phyloP scores from a whole-genome alignment of 2,888 invertebrate species.

The Chaetogeoica ovagalla region DNA sequence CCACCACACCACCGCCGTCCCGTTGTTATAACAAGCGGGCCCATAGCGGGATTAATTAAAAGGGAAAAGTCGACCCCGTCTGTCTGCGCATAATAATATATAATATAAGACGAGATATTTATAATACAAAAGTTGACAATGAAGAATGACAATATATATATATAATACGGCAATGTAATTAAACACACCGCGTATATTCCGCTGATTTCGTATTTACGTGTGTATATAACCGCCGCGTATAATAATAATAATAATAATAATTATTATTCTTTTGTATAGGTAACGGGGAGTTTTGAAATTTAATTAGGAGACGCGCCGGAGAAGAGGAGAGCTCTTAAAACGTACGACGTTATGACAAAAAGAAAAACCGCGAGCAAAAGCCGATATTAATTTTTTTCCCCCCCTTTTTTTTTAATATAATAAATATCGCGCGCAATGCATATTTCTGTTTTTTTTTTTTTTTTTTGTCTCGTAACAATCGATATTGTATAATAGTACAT shows the following conservation, averaged over 20 bases:
- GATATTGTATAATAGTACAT: no score
- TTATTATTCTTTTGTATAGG: conserved; percentile 18
- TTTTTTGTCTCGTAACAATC: no score
- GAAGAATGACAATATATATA: conserved; percentile 45
- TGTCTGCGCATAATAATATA: no score
- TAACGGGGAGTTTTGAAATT: conserved; percentile 22
- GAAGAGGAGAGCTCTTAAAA: neutral
- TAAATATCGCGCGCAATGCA: no score
- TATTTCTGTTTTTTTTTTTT: no score
- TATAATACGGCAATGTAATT: no score
- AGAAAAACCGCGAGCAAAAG: neutral
- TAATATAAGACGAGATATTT: conserved; percentile 37
- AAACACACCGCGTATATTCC: neutral
- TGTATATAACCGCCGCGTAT: neutral
- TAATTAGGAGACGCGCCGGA: conserved; percentile 33
- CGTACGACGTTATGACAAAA: neutral
- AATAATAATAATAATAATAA: no score
- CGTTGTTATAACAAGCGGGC: neutral
- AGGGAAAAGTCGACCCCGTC: conserved; percentile 35
- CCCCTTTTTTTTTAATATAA: neutral
- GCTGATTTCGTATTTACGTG: conserved; percentile 34
- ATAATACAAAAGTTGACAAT: conserved; percentile 47
- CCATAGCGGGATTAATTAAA: conserved; percentile 41
- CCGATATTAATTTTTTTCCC: neutral
- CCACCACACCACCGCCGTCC: no score